These are phyloP conservation scores for Meloidogyne chitwoodi DNA, from an alignment of 1,140 invertebrate species.

Conservation along the genomic window DNA sequence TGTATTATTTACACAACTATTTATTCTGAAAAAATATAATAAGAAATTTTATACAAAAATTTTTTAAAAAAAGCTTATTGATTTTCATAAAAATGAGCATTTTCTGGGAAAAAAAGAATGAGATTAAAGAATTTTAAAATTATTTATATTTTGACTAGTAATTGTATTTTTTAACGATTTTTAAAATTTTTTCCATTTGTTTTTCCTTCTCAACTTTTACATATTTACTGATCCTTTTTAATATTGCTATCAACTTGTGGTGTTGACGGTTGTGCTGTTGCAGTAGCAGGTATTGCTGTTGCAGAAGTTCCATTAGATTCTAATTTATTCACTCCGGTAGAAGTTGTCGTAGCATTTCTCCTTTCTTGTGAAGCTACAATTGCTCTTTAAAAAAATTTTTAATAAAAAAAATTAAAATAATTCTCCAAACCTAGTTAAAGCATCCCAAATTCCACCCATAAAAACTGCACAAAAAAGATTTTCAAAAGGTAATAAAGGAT, in stretches of 20 bases:
- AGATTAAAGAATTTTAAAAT: neutral
- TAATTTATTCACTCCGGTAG: slow-evolving; percentile 24
- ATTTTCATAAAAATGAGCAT: neutral
- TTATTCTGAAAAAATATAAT: too few relatives aligned
- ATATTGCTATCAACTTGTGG: slow-evolving; percentile 2
- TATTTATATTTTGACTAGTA: neutral
- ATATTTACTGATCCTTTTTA: slow-evolving; percentile 41
- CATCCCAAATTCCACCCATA: slow-evolving; percentile 96
- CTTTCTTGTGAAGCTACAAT: slow-evolving; percentile 37
- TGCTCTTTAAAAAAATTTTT: slow-evolving; percentile 32
- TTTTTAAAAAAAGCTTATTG: neutral
- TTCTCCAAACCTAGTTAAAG: slow-evolving; percentile 64
- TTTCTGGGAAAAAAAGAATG: neutral
- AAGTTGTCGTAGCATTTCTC: slow-evolving; percentile 11
- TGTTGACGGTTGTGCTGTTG: neutral
- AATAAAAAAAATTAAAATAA: neutral
- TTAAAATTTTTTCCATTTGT: neutral
- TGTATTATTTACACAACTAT: too few relatives aligned
- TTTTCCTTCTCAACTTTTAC: too few relatives aligned
- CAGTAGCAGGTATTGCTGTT: slow-evolving; percentile 1
- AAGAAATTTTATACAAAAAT: too few relatives aligned
- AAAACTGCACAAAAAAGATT: slow-evolving; percentile 94
- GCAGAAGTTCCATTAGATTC: slow-evolving; percentile 34
- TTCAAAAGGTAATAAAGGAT: slow-evolving; percentile 96
- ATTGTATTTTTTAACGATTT: neutral